Evolutionary conservation across 2,888 invertebrate species (phyloP).

Genomic region (Nomada lathburiana): DNA sequence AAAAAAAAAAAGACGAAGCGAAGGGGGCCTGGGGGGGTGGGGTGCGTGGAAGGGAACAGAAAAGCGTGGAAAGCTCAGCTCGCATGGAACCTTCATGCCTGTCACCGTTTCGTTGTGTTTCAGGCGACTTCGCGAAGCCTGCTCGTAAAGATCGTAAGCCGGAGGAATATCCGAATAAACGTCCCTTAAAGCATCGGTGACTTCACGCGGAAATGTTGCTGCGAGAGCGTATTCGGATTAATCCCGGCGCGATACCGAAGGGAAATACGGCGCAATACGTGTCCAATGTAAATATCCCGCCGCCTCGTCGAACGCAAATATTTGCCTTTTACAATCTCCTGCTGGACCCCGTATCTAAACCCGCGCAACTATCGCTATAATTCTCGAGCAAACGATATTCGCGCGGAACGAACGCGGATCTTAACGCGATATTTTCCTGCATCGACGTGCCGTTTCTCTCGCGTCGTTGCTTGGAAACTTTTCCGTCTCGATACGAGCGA

Average conservation of each 20-base stretch:
- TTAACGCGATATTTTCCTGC: not conserved
- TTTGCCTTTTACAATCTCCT: constrained; percentile 56
- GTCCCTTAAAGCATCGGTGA: constrained; percentile 37
- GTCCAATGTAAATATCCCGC: constrained; percentile 54
- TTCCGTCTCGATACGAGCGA: not conserved
- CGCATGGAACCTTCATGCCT: not conserved
- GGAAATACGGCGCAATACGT: constrained; percentile 58
- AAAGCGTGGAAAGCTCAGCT: not conserved
- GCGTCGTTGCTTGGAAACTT: not conserved
- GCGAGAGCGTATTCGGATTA: constrained; percentile 45
- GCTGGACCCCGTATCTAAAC: not conserved
- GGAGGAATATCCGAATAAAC: constrained; percentile 28
- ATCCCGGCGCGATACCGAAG: constrained; percentile 30
- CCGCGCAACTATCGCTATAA: constrained; percentile 43
- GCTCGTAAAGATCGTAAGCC: constrained; percentile 25
- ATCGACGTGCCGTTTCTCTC: not conserved
- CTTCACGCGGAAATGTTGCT: constrained; percentile 27
- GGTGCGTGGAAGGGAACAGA: not conserved
- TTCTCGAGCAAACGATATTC: constrained; percentile 51
- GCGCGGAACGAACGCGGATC: constrained; percentile 3
- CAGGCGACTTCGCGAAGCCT: not conserved
- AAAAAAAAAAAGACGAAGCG: not conserved
- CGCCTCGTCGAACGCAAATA: constrained; percentile 53
- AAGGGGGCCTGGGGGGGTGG: too few species aligned
- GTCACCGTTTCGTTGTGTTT: not conserved